Evolutionary conservation across 2,888 invertebrate species (phyloP), one percentile per base, ranked within the genome.

Genomic region (Drosophila acutilabella): DNA sequence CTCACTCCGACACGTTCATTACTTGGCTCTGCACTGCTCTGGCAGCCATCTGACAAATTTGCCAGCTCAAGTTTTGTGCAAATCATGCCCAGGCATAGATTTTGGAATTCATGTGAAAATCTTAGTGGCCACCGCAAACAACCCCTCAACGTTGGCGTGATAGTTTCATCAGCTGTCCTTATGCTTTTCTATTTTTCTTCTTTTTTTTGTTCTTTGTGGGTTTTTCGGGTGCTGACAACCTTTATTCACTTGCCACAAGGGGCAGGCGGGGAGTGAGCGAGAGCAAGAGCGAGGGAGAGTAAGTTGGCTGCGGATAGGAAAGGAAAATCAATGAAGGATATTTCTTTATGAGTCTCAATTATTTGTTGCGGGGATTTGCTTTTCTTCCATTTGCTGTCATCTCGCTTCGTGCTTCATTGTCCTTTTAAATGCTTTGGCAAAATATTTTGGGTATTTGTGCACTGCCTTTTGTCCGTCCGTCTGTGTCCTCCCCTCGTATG

Each of bases 61-160:
- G 78, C 71, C 73, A 54, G 74, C 82, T 78, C 77, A 73, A 81
- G 77, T 74, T 84, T 90, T 89, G 67, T 89, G 89, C 90, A 86
- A 91, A 90, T 90, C 91, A 91, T 90, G 90, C 79, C 86, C 71
- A 67, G 88, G 90, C 82, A 85, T 85, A 90, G 90, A 91, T 91
- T 30, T 91, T 91, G 52, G 74, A 79, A 80, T 71, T 79, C 78
- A 79, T 79, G 82, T 80, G 88, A 80, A 82, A 80, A 80, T 81
- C 89, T 70, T 71, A 57, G 62, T 67, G 80, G 42, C 66, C 77
- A 67, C 74, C 75, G 67, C 82, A 79, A 44, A 41, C 66, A 67
- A 78, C 72, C 85, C 84, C 70, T 66, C 79, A 18, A 40, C 41
- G 30, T 30, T 30, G 57, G 23, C 20, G 30, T 78, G 88, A 88